Evolutionary conservation across 1,140 invertebrate genomes (phyloP), one percentile per base, ranked within the genome.

Genomic region (Telenomus remus): DNA sequence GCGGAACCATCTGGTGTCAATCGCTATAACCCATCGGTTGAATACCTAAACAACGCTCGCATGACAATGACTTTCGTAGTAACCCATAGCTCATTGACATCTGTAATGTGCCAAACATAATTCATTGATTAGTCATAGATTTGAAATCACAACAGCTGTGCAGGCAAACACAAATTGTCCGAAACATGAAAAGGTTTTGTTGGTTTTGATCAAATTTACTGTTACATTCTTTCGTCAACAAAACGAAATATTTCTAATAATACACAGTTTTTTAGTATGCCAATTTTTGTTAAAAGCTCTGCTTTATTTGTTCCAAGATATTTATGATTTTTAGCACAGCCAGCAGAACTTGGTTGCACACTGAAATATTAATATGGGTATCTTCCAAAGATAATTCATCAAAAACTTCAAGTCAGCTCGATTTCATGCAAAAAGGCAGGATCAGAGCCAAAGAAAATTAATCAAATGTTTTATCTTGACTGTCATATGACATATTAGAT

Each of bases 381-480:
- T 27, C 1, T 27, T 27, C 19, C 6, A 6, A 27, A 27, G 64
- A 53, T 60, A 69, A 75, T 79, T 72, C 71, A 75, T 75, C 76
- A 79, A 75, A 75, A 75, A 72, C 72, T 65, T 57, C 42, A 66
- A 75, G 64, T 42, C 59, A 79, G 73, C 80, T 81, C 79, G 79
- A 82, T 83, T 72, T 70, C 37, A 9, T 39, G 12, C 34, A 49
- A 74, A 78, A 79, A 79, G 65, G 70, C 66, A 43, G 56, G 51
- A 61, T 57, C 55, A 55, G 42, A 13, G 49, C 73, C 72, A 76
- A 85, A 78, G 74, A 80, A 80, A 86, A 86, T 85, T 85, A 82
- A 85, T 85, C 84, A 81, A 74, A 77, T 83, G 79, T 80, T 86
- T n/a, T 86, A 86, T 85, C 84, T 84, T 63, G 76, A 54, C 76